Conservation (phyloP, 2,888 invertebrate genomes). For the Mythimna ferrago region DNA sequence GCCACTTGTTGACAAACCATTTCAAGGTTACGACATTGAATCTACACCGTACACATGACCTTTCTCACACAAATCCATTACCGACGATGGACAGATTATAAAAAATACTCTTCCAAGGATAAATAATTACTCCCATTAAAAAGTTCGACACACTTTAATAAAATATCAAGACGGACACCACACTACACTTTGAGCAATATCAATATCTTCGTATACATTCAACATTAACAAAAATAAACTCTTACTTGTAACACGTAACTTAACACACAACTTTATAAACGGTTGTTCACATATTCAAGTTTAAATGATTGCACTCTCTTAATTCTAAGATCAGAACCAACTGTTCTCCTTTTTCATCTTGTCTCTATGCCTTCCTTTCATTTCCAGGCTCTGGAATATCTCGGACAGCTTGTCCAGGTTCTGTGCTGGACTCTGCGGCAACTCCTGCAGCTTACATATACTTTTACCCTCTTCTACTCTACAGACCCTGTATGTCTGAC, state of each 20-base stretch:
- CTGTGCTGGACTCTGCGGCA: constrained; percentile 80
- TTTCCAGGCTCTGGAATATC: constrained; percentile 85
- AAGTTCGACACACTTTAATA: constrained; percentile 81
- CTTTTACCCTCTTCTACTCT: constrained; percentile 70
- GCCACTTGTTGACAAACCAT: constrained; percentile 69
- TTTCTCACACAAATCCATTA: constrained; percentile 36
- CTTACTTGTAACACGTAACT: constrained; percentile 69
- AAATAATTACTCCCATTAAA: constrained; percentile 57
- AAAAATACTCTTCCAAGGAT: constrained; percentile 12
- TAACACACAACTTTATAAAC: constrained; percentile 70
- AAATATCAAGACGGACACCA: constrained; percentile 72
- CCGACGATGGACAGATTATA: constrained; percentile 14
- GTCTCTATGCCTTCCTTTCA: constrained; percentile 82
- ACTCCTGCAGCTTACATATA: constrained; percentile 75
- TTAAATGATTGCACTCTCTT: constrained; percentile 71
- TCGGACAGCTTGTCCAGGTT: constrained; percentile 84
- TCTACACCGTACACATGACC: constrained; percentile 31
- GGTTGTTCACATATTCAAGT: constrained; percentile 63
- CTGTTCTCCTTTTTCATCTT: constrained; percentile 87
- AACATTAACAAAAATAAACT: constrained; percentile 77
- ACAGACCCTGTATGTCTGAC: constrained; percentile 76
- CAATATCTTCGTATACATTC: constrained; percentile 74
- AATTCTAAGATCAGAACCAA: constrained; percentile 77
- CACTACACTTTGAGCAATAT: constrained; percentile 85
- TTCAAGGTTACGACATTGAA: constrained; percentile 65